These are phyloP conservation scores for Stenotaenia linearis DNA, from an alignment of 2,888 invertebrate species.

Conservation along the genomic window DNA sequence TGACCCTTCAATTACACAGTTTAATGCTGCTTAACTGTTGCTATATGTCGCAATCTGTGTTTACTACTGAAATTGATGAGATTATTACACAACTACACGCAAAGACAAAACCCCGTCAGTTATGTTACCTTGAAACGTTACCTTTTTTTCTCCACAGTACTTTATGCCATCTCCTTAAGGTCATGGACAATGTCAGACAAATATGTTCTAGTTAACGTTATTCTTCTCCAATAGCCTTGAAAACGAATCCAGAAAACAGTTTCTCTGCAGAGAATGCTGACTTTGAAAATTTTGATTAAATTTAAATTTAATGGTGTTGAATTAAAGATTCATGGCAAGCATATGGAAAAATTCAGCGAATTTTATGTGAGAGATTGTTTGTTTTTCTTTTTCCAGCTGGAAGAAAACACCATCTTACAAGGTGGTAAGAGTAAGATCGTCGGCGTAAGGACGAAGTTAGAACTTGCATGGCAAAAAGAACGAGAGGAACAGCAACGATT, in stretches of 20 bases:
- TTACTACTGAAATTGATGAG: background rate
- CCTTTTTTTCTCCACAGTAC: background rate
- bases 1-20: no score
- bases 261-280: background rate
- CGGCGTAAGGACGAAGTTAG: constrained; percentile 78
- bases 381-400: constrained; percentile 54
- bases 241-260: background rate
- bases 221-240: background rate
- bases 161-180: background rate
- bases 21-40: background rate
- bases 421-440: constrained; percentile 74
- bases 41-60: background rate
- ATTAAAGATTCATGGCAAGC: background rate
- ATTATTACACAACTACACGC: background rate
- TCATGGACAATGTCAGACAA: background rate
- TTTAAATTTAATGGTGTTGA: no score
- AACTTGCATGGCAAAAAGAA: constrained; percentile 90
- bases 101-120: background rate
- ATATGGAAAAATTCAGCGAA: background rate
- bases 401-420: constrained; percentile 76
- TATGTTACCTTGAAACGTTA: background rate
- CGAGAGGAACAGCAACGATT: constrained; percentile 85
- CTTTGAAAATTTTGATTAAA: background rate
- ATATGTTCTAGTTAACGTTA: background rate
- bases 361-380: background rate